phyloP scores from a whole-genome alignment of 2,888 invertebrate genomes.

The Agrilus biguttatus region DNA sequence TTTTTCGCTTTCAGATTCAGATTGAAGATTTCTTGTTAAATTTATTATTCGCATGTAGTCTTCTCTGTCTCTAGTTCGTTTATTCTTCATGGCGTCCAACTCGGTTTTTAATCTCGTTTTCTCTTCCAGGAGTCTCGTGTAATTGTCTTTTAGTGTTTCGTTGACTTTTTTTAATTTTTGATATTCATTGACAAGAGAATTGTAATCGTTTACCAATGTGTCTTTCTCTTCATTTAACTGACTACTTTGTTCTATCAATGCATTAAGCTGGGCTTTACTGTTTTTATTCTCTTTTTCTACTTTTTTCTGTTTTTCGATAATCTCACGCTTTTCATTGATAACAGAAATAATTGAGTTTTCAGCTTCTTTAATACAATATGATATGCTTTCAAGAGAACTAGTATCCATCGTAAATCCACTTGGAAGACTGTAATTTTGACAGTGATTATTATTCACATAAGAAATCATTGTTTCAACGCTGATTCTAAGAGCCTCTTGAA shows the following conservation, averaged over 20 bases:
- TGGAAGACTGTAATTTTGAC: too few relatives aligned
- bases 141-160: constrained; percentile 21
- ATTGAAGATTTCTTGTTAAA: not conserved
- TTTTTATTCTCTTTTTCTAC: constrained; percentile 15
- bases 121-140: constrained; percentile 27
- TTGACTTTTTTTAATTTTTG: constrained; percentile 9
- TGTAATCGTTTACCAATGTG: constrained; percentile 16
- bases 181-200: constrained; percentile 14
- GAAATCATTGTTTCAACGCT: constrained; percentile 1
- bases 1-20: not conserved
- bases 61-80: constrained; percentile 24
- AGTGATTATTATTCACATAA: too few relatives aligned
- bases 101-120: constrained; percentile 25
- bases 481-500: constrained; percentile 2
- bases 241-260: constrained; percentile 16
- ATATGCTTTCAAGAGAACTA: too few relatives aligned
- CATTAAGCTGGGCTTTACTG: constrained; percentile 15
- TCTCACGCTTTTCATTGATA: constrained; percentile 5
- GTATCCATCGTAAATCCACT: too few relatives aligned
- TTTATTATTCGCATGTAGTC: constrained; percentile 23
- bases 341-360: constrained; percentile 10
- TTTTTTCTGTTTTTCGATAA: constrained; percentile 7
- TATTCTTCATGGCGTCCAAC: constrained; percentile 27
- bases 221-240: constrained; percentile 8
- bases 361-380: constrained; percentile 6